Base-by-base conservation (phyloP, 2,113 vertebrate species). In the Phocoena phocoena region DNA sequence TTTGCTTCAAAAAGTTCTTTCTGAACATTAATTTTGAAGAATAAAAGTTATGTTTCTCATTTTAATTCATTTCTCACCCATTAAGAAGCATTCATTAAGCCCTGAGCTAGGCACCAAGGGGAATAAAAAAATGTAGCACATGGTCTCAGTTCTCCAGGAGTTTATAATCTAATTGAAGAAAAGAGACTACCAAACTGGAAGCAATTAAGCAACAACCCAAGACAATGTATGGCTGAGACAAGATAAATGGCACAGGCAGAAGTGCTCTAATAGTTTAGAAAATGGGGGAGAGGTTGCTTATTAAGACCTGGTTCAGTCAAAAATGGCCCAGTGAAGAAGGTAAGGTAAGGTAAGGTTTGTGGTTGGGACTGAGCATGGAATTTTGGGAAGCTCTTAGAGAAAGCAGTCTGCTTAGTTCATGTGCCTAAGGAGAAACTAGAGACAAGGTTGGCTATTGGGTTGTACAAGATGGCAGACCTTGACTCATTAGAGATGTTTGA, bases 1-100 rank as follows among this genome's bases (percentile, higher is more conserved):
- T 96, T 96, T 96, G 23, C 44, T 95, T 93, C 53, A 70, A 90
- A 82, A 79, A 38, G 2, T 79, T 85, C 8, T 94, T 88, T 83
- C 44, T 89, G n/a, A 36, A 62, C 28, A 28, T 88, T 41, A 80
- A 81, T 88, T 73, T 82, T n/a, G 87, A 63, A 89, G n/a, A 96
- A 96, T 87, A 50, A 90, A 95, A 62, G 2, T 65, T 81, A 55
- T 17, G 9, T 62, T 96, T 86, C 41, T 88, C 47, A 62, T 93
- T 79, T 87, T 90, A 89, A 87, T 87, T 97, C 12, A 84, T 47
- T 86, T 95, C 36, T 93, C 26, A 60, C n/a, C 88, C 38, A 82
- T 77, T 95, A 41, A 74, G 70, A 89, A 90, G 21, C 26, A 96
- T 89, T 65, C 36, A 55, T 3, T 95, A 50, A 93, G 50, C 44